Percentiles rank a stretch among this genome's conserved stretches.
phyloP scores from a whole-genome alignment of 2,113 vertebrate species.

The Sprattus sprattus region DNA sequence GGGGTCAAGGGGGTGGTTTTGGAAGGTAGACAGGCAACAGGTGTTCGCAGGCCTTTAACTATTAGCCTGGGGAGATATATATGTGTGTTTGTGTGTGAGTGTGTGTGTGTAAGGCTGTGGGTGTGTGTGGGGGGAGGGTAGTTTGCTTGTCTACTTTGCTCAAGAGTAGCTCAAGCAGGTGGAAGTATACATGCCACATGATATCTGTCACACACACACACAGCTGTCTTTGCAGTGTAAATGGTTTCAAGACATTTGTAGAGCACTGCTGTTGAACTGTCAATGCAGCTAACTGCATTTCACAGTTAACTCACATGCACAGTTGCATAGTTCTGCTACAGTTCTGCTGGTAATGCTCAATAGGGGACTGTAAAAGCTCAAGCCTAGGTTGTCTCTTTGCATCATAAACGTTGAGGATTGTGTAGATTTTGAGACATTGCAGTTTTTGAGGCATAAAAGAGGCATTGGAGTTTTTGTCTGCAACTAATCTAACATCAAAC shows the following conservation, averaged over 20 bases:
- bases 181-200: not conserved
- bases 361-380: too few species aligned
- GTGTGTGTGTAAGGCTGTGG: not conserved
- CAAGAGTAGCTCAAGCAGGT: constrained; percentile 26
- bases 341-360: too few species aligned
- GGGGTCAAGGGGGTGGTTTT: not conserved
- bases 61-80: not conserved
- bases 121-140: constrained; percentile 57
- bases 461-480: too few species aligned
- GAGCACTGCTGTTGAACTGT: not conserved
- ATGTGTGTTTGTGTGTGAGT: not conserved
- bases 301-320: too few species aligned
- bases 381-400: not conserved
- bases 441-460: not conserved
- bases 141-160: constrained; percentile 59
- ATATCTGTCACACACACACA: not conserved
- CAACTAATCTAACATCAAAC: too few species aligned
- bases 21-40: not conserved
- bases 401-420: not conserved
- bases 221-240: constrained; percentile 29
- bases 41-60: not conserved
- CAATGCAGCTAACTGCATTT: too few species aligned
- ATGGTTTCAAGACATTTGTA: constrained; percentile 61
- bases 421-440: not conserved
- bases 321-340: too few species aligned